Evolutionary conservation across 1,140 invertebrate species (phyloP).

Genomic region (Drosophila prosaltans): DNA sequence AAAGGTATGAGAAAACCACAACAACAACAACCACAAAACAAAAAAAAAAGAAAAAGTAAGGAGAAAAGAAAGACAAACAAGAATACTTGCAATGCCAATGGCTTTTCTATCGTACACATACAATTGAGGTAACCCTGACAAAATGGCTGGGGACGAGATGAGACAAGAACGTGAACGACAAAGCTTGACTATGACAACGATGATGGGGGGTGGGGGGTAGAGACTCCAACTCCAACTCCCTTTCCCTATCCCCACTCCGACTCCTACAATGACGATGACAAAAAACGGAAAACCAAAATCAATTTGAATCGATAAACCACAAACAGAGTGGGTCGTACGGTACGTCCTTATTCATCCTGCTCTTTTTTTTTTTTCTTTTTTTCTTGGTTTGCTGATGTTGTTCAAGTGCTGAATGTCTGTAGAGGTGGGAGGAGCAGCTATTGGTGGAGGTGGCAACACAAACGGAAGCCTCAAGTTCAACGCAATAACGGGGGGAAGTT

Average conservation of each 20-base stretch:
- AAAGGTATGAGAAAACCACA: background rate
- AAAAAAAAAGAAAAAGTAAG: background rate
- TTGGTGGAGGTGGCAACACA: constrained; percentile 2
- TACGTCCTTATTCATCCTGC: background rate
- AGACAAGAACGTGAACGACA: background rate
- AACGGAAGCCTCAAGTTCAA: constrained; percentile 53
- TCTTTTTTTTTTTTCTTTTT: background rate
- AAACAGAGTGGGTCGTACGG: constrained; percentile 48
- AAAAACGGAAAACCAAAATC: constrained; percentile 63
- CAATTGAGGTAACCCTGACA: constrained; percentile 36
- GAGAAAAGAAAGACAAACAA: constrained; percentile 12
- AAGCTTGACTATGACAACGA: constrained; percentile 16
- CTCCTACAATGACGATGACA: constrained; percentile 27
- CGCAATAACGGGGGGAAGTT: constrained; percentile 32
- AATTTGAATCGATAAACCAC: constrained; percentile 74
- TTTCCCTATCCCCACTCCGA: constrained; percentile 4
- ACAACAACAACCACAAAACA: constrained; percentile 7
- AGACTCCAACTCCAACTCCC: constrained; percentile 15
- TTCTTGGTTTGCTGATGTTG: background rate
- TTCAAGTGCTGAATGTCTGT: background rate
- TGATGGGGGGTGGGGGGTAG: no score
- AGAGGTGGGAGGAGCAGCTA: background rate
- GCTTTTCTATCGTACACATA: constrained; percentile 32
- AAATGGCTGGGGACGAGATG: constrained; percentile 15
- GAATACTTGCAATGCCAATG: constrained; percentile 49